phyloP scores from a whole-genome alignment of 92 coral and sea anemone species.

The Metridium senile region DNA sequence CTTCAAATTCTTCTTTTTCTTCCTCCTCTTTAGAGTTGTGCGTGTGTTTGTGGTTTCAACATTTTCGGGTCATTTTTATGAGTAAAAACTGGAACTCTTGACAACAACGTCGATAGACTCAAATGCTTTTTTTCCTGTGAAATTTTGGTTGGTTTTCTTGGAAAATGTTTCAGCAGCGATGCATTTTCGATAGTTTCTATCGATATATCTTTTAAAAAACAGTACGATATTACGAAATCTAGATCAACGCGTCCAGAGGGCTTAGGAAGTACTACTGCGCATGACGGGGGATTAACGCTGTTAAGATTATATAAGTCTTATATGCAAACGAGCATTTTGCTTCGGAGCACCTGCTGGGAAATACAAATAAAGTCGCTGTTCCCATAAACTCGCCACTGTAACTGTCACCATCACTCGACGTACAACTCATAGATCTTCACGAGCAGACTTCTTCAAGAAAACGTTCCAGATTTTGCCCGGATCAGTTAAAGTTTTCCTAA shows the following conservation, averaged over 20 bases:
- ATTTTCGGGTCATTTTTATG: too few species aligned
- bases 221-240: not conserved
- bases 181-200: not conserved
- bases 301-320: constrained; percentile 9
- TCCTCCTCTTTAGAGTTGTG: too few species aligned
- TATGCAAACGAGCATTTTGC: constrained; percentile 27
- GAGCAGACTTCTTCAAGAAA: too few species aligned
- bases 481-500: too few species aligned
- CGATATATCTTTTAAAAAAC: not conserved
- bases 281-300: constrained; percentile 27
- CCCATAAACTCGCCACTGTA: constrained; percentile 35
- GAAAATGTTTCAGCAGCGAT: not conserved
- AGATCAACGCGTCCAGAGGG: not conserved
- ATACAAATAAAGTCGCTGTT: constrained; percentile 39
- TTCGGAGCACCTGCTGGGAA: constrained; percentile 39
- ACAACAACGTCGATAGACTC: too few species aligned
- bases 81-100: too few species aligned
- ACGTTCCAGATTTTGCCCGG: too few species aligned
- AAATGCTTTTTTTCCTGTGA: not conserved
- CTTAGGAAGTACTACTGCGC: constrained; percentile 10
- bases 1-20: too few species aligned
- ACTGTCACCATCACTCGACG: constrained; percentile 24
- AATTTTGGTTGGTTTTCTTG: not conserved
- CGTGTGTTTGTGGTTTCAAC: too few species aligned
- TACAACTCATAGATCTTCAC: constrained; percentile 8